phyloP scores from a whole-genome alignment of 2,888 invertebrate genomes.

The Parasteatoda lunata region DNA sequence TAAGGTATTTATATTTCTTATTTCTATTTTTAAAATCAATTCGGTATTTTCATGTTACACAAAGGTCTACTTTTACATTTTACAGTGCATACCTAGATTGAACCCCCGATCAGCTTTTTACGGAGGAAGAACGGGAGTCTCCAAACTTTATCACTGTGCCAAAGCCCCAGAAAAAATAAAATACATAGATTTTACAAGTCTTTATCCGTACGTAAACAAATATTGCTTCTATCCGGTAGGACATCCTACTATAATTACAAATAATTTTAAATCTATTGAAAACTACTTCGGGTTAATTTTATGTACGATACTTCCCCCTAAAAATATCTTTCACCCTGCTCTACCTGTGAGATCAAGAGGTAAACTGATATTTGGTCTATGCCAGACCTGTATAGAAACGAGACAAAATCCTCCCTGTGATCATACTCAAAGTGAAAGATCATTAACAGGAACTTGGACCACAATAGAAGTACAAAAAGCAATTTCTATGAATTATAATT shows the following conservation, averaged over 20 bases:
- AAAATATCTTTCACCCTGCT: no score
- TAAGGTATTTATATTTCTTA: background rate
- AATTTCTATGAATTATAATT: conserved; percentile 70
- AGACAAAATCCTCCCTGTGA: conserved; percentile 67
- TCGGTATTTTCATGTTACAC: no score
- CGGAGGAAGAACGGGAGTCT: conserved; percentile 71
- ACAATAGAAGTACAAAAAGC: conserved; percentile 71
- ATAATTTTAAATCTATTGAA: no score
- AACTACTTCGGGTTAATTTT: no score
- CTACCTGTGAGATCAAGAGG: no score
- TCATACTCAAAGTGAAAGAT: conserved; percentile 69
- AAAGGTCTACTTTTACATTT: background rate
- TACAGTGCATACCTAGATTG: conserved; percentile 51
- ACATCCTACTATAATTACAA: no score
- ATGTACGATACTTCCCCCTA: no score
- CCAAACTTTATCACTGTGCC: no score
- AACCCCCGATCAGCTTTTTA: conserved; percentile 71
- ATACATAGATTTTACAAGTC: no score
- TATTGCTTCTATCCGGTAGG: no score
- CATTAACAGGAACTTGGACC: conserved; percentile 70
- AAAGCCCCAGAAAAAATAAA: conserved; percentile 11
- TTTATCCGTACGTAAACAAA: no score
- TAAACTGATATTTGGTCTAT: conserved; percentile 71
- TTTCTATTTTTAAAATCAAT: no score
- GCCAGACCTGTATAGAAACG: conserved; percentile 70